Evolutionary conservation across 2,888 invertebrate genomes (phyloP).

Genomic region (Caenorhabditis sp.): DNA sequence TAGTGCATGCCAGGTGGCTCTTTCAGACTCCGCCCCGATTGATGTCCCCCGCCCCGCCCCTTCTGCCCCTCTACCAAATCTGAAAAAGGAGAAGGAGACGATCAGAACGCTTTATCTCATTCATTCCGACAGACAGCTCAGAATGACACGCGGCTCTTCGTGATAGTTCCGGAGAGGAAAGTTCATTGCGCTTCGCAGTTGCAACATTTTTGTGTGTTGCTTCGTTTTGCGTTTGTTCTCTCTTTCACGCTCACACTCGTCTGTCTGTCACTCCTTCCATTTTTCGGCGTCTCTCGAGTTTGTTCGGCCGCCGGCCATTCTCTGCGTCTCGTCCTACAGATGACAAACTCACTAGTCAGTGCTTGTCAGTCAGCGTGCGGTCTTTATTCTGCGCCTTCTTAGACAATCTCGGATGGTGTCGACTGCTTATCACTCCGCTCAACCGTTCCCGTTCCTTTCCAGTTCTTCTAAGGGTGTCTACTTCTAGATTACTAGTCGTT

Average conservation of each 20-base stretch:
- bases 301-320: conserved; percentile 45
- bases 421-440: conserved; percentile 11
- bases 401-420: conserved; percentile 16
- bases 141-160: too few relatives aligned
- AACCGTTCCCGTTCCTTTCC: too few relatives aligned
- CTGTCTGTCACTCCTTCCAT: conserved; percentile 28
- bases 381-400: conserved; percentile 14
- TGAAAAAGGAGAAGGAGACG: too few relatives aligned
- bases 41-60: conserved; percentile 3
- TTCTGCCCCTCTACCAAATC: not conserved
- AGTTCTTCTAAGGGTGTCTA: too few relatives aligned
- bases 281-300: conserved; percentile 46
- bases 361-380: conserved; percentile 25
- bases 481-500: too few relatives aligned
- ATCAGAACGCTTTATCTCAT: not conserved
- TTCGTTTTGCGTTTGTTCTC: conserved; percentile 23
- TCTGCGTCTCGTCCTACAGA: conserved; percentile 42
- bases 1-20: conserved; percentile 35
- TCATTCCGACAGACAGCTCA: too few relatives aligned
- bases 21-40: conserved; percentile 18
- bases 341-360: conserved; percentile 52
- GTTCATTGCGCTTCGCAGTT: not conserved
- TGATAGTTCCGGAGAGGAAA: too few relatives aligned
- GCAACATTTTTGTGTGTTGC: conserved; percentile 40
- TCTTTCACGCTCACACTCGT: conserved; percentile 16